phyloP scores from a whole-genome alignment of 2,797 vertebrate species.

The Sylvia borin region DNA sequence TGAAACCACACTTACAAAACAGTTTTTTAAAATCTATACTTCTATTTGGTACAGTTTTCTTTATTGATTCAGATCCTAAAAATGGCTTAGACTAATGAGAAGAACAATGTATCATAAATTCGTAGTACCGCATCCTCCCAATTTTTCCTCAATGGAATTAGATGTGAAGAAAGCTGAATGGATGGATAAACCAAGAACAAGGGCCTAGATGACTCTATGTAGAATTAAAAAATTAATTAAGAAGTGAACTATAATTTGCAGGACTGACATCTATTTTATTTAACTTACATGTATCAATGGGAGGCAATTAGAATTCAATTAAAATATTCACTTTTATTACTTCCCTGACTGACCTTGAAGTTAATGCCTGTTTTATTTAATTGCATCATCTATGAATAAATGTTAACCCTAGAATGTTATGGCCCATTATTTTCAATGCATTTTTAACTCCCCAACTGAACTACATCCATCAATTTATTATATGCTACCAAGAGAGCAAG shows the following conservation, averaged over 20 bases:
- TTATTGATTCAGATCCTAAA: conserved; percentile 23
- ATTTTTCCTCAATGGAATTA: neutral
- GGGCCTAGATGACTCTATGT: conserved; percentile 46
- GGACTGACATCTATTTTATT: conserved; percentile 78
- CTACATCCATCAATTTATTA: conserved; percentile 72
- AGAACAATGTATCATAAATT: conserved; percentile 13
- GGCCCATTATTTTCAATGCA: conserved; percentile 79
- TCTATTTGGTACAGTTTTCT: neutral
- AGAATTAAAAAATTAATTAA: conserved; percentile 81
- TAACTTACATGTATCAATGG: conserved; percentile 78
- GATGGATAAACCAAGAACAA: conserved; percentile 77
- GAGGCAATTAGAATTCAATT: conserved; percentile 83
- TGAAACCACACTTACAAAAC: neutral
- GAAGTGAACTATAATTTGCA: conserved; percentile 74
- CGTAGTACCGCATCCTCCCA: neutral
- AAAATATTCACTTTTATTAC: conserved; percentile 82
- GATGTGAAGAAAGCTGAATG: conserved; percentile 51
- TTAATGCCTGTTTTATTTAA: conserved; percentile 81
- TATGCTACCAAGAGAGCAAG: conserved; percentile 55
- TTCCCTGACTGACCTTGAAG: conserved; percentile 83
- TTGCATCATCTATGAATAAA: conserved; percentile 80
- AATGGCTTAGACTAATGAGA: neutral
- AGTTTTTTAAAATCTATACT: neutral
- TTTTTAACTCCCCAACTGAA: conserved; percentile 74
- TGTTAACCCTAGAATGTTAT: conserved; percentile 80